These are phyloP conservation scores for Neelides folsomi DNA, from an alignment of 2,888 invertebrate species.

Conservation along the genomic window DNA sequence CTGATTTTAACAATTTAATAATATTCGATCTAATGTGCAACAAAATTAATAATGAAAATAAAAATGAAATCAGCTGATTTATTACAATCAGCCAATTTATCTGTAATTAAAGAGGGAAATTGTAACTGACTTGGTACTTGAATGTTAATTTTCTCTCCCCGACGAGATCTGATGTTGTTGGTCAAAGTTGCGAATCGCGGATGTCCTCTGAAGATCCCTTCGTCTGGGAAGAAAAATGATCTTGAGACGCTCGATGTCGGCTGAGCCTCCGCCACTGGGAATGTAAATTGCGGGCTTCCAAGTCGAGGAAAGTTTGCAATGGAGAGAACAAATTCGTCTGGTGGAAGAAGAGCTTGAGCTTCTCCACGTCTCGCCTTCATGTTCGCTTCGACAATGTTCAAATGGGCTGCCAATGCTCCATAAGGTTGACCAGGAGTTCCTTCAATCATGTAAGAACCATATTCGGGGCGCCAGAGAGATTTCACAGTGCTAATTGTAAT, in stretches of 20 bases:
- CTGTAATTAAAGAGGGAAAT: not conserved
- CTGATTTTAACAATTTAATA: no score
- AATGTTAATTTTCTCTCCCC: constrained; percentile 90
- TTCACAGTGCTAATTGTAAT: constrained; percentile 57
- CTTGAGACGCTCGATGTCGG: constrained; percentile 60
- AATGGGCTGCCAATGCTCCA: constrained; percentile 85
- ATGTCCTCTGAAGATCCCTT: constrained; percentile 87
- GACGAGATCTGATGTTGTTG: constrained; percentile 74
- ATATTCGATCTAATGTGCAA: no score
- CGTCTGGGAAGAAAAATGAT: constrained; percentile 86
- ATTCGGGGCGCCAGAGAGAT: constrained; percentile 93
- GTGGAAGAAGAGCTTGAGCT: constrained; percentile 52
- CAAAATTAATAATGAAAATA: no score
- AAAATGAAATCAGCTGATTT: no score
- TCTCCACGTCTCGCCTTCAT: constrained; percentile 67
- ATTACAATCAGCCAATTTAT: no score
- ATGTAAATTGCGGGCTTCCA: constrained; percentile 78
- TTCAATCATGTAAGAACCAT: constrained; percentile 97
- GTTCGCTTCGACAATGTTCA: constrained; percentile 95
- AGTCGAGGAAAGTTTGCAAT: constrained; percentile 86
- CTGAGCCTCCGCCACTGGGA: constrained; percentile 59
- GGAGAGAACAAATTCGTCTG: constrained; percentile 74
- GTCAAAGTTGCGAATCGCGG: constrained; percentile 88
- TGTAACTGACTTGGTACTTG: constrained; percentile 68
- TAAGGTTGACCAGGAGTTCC: constrained; percentile 95